phyloP scores from a whole-genome alignment of 1,140 invertebrate species.

The Drosophila lacteicornis region DNA sequence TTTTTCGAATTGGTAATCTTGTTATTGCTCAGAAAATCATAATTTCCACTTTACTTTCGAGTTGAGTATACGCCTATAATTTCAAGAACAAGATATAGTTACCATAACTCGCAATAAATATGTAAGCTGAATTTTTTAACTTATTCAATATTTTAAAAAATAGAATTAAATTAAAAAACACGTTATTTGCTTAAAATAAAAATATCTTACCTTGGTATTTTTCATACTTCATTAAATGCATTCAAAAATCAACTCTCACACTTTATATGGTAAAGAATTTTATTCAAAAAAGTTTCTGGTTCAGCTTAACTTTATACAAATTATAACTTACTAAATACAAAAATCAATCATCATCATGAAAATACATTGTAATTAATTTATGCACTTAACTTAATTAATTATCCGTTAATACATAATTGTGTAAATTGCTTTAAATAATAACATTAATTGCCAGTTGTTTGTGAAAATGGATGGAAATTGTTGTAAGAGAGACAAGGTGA shows the following conservation, averaged over 20 bases:
- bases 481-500: slow-evolving; percentile 22
- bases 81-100: no score
- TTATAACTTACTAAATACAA: slow-evolving; percentile 71
- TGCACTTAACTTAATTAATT: slow-evolving; percentile 71
- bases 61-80: no score
- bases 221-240: no score
- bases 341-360: slow-evolving; percentile 69
- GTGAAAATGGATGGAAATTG: slow-evolving; percentile 63
- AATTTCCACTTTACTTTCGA: no score
- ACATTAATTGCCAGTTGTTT: slow-evolving; percentile 58
- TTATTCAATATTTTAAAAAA: no score
- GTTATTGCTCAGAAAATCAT: no score
- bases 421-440: slow-evolving; percentile 53
- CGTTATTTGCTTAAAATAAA: no score
- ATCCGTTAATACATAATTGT: slow-evolving; percentile 54
- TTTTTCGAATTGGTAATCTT: no score
- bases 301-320: slow-evolving; percentile 82
- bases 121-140: no score
- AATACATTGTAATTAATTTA: slow-evolving; percentile 65
- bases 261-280: slow-evolving; percentile 75
- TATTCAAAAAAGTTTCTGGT: slow-evolving; percentile 76
- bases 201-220: no score
- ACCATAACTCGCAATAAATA: no score
- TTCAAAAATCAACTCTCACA: background rate
- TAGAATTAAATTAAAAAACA: no score